Base-by-base conservation (phyloP, 2,113 vertebrate species). In the Puntigrus tetrazona region DNA sequence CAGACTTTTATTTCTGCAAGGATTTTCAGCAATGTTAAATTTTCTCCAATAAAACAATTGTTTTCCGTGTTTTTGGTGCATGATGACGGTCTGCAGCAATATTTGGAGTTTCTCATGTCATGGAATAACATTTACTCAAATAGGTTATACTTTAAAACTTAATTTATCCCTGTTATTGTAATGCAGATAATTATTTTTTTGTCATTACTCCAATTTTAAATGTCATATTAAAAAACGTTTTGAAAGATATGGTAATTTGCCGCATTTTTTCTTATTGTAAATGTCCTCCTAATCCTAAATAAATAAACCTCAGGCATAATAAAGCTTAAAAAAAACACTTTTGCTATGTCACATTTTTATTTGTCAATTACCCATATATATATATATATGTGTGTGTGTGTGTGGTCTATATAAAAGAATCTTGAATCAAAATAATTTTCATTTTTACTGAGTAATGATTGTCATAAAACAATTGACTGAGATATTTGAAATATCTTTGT, bases 1-100 rank as follows among this genome's bases (percentile, higher is more conserved):
- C 55, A 78, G 77, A 78, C 36, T 61, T 61, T 11, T 77, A 57
- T 78, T 78, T 78, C 50, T 78, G 50, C 47, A 22, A n/a, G 55
- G 13, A 61, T 78, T 61, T 55, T 43, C 55, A 61, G 34, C 76
- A n/a, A 41, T 78, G 34, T 78, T 77, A 27, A 57, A 9, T 41
- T 59, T 36, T 14, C 8, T 13, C 7, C 2, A 77, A 78, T 38
- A 25, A 78, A 78, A 38, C 10, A 22, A 3, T 43, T 41, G 9
- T 41, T 70, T 67, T 67, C 27, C 0, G 7, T 5, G n/a, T 74
- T n/a, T 74, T 47, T 29, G 27, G 18, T 74, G n/a, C 7, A 43
- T 45, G 22, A 41, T 22, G 38, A 72, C 69, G 45, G 6, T 65
- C 61, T 65, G 61, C 34, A 34, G 13, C 3, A 5, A 45, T 45